Base-by-base conservation (phyloP, 2,797 vertebrate genomes). In the Notolabrus celidotus region DNA sequence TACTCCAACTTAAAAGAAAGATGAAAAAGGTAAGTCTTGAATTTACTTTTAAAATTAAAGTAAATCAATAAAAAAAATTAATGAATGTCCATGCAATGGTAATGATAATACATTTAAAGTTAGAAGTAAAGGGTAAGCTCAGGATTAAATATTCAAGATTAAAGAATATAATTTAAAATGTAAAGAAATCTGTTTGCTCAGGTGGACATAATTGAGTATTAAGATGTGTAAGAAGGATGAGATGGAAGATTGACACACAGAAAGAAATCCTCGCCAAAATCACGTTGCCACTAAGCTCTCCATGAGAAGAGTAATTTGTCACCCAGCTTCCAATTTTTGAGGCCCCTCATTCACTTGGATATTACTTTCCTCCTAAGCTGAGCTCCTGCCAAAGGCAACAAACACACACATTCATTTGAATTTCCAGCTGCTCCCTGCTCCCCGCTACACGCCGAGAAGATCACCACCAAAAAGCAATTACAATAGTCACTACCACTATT, bases 391-490 rank as follows among this genome's bases (percentile, higher is more conserved):
- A 84, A 83, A 77, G 85, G 86, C 83, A 80, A 85, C 70, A 82
- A 82, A 80, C 71, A 74, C 76, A 72, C 69, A 56, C 64, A 82
- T 82, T 81, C 67, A 85, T 86, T 86, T 86, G 67, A 80, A 80
- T 79, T 82, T 85, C 67, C 87, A 85, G 81, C 82, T 86, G 83
- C 81, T 87, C 45, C 60, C 70, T 79, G 56, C 61, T 69, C 65
- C 61, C 56, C 54, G 62, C 55, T 71, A 60, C 59, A 71, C 42
- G 50, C 68, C 51, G 57, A 64, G 17, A 64, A 82, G 75, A 80
- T 82, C 83, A 53, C 83, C 74, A 86, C 69, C 77, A 78, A 78
- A 85, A 88, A 88, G 74, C 87, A 85, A 88, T 86, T 86, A 85
- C 74, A 74, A 77, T 57, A 71, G 68, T 71, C 63, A n/a, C 55